Conservation (phyloP, 2,888 invertebrate genomes). For the Trilocha varians region DNA sequence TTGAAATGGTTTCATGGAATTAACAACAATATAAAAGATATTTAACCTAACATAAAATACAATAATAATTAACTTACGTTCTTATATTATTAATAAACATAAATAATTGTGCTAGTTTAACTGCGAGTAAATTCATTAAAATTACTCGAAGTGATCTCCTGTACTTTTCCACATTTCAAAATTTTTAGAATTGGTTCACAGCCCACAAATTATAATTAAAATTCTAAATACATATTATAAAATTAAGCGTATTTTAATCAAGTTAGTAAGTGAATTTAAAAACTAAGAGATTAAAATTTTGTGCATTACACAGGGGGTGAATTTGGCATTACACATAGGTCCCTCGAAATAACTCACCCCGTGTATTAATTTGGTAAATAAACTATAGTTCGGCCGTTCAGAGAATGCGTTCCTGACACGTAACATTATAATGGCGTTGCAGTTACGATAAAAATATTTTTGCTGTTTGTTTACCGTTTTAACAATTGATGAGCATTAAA, state of each 20-base stretch:
- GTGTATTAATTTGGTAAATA: too few relatives aligned
- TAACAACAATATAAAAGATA: not conserved
- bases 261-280: not conserved
- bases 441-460: too few relatives aligned
- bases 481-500: too few relatives aligned
- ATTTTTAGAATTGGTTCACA: conserved; percentile 32
- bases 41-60: not conserved
- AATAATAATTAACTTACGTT: conserved; percentile 1
- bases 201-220: conserved; percentile 27
- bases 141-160: conserved; percentile 18
- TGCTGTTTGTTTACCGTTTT: too few relatives aligned
- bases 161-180: conserved; percentile 15
- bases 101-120: conserved; percentile 3
- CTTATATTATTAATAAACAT: conserved; percentile 2
- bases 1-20: not conserved
- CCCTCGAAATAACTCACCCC: too few relatives aligned
- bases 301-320: too few relatives aligned
- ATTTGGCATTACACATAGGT: too few relatives aligned
- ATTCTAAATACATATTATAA: conserved; percentile 9
- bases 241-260: conserved; percentile 13
- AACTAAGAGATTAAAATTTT: not conserved
- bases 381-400: too few relatives aligned
- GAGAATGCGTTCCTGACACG: too few relatives aligned
- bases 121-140: conserved; percentile 17
- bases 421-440: too few relatives aligned